phyloP scores from a whole-genome alignment of 2,797 vertebrate species.

The Ispidina picta region DNA sequence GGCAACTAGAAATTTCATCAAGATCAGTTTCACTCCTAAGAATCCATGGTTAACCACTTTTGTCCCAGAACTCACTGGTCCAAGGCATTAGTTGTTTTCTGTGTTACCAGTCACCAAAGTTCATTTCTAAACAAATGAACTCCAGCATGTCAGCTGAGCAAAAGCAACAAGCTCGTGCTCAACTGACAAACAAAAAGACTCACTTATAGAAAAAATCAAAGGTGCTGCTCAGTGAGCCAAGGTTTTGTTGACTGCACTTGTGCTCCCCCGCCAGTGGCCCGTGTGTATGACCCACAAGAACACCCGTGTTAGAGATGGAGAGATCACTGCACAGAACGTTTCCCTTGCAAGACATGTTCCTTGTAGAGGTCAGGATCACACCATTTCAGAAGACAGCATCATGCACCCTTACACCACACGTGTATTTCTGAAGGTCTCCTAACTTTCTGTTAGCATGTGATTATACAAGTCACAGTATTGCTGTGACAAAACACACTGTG shows the following conservation, averaged over 20 bases:
- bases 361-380: background rate
- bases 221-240: background rate
- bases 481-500: background rate
- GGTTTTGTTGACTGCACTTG: background rate
- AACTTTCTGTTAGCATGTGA: background rate
- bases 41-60: conserved; percentile 46
- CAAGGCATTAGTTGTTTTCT: background rate
- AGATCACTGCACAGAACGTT: background rate
- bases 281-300: background rate
- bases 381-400: background rate
- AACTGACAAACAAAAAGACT: background rate
- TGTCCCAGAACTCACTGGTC: background rate
- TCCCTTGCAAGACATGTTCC: background rate
- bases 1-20: conserved; percentile 48
- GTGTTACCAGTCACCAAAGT: background rate
- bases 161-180: background rate
- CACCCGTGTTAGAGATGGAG: background rate
- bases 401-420: background rate
- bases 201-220: background rate
- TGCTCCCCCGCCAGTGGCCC: background rate
- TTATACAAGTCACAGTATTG: background rate
- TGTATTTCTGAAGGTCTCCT: background rate
- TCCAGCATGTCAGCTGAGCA: background rate
- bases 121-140: conserved; percentile 5
- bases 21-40: background rate